Conservation (phyloP, 2,113 vertebrate genomes). For the Bos indicus region DNA sequence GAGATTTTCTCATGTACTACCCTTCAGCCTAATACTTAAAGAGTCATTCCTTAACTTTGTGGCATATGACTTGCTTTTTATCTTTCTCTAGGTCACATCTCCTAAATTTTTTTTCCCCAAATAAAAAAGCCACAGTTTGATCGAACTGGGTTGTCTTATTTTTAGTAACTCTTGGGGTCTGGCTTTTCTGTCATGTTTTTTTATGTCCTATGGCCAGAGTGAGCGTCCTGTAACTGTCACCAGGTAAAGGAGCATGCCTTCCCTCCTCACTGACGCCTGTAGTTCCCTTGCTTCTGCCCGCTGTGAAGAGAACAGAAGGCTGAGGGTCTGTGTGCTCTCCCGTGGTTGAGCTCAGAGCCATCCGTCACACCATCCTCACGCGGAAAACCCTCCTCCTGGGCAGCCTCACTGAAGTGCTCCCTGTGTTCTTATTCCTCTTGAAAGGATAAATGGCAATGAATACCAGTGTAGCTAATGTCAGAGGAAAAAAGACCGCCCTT, state of each 20-base stretch:
- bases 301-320: conserved; percentile 76
- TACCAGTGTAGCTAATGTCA: conserved; percentile 52
- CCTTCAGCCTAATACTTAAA: not conserved
- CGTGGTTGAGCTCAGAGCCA: conserved; percentile 60
- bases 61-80: conserved; percentile 27
- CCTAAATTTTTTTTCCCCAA: not conserved
- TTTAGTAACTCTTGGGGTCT: conserved; percentile 63
- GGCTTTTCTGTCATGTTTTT: conserved; percentile 57
- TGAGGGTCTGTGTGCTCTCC: conserved; percentile 73
- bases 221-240: conserved; percentile 53
- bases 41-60: not conserved
- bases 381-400: conserved; percentile 66
- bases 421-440: conserved; percentile 60
- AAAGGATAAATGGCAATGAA: conserved; percentile 65
- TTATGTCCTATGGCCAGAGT: conserved; percentile 46
- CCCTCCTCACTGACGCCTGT: conserved; percentile 68
- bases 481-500: not conserved
- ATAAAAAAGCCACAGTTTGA: conserved; percentile 18
- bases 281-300: conserved; percentile 61
- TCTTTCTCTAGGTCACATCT: conserved; percentile 26
- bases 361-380: conserved; percentile 67
- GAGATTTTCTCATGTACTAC: not conserved
- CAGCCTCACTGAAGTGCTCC: conserved; percentile 61
- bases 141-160: conserved; percentile 47
- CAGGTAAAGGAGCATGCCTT: conserved; percentile 50